These are phyloP conservation scores for Parasteatoda lunata DNA, from an alignment of 2,888 invertebrate species.

Conservation along the genomic window DNA sequence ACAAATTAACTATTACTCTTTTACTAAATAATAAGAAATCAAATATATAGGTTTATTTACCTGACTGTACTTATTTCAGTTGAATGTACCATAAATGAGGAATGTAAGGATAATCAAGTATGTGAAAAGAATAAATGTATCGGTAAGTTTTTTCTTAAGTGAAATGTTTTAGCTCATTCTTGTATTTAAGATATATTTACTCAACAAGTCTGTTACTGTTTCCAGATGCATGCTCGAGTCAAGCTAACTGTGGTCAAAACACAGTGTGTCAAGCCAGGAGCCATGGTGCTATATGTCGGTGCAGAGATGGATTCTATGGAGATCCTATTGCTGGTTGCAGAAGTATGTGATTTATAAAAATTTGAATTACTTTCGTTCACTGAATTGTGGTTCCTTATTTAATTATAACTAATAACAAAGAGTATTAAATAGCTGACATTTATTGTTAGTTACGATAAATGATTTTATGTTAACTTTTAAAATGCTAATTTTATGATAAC, in stretches of 20 bases:
- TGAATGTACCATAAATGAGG: slow-evolving; percentile 68
- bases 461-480: too few species aligned
- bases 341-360: slow-evolving; percentile 34
- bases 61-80: slow-evolving; percentile 29
- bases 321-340: slow-evolving; percentile 82
- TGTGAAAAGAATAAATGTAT: slow-evolving; percentile 70
- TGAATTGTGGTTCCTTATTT: too few species aligned
- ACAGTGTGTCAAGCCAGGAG: slow-evolving; percentile 81
- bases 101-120: slow-evolving; percentile 68
- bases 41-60: too few species aligned
- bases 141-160: slow-evolving; percentile 34
- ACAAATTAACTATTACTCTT: too few species aligned
- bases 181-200: background rate
- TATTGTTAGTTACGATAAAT: too few species aligned
- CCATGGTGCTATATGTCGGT: slow-evolving; percentile 74
- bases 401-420: too few species aligned
- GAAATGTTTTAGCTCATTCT: background rate
- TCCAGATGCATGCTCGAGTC: slow-evolving; percentile 82
- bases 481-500: too few species aligned
- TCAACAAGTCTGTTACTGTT: background rate
- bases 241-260: slow-evolving; percentile 77
- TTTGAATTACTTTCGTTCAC: too few species aligned
- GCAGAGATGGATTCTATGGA: slow-evolving; percentile 85
- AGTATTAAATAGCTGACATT: too few species aligned
- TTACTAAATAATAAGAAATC: too few species aligned